Evolutionary conservation across 1,140 invertebrate genomes (phyloP), one percentile per base, ranked within the genome.

Genomic region (Brachionus angularis): DNA sequence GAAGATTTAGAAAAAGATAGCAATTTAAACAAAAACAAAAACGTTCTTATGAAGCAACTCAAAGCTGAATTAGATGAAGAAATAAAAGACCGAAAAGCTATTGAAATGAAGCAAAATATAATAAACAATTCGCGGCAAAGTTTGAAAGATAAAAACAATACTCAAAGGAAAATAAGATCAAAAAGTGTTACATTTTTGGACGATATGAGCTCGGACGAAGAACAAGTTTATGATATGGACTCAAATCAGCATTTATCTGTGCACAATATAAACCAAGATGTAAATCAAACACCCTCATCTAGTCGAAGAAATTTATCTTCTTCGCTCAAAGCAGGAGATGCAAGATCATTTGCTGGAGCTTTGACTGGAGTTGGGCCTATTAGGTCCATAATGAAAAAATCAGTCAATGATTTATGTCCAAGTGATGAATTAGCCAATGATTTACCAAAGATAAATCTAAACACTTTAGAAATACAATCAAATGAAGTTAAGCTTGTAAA

Each of bases 141-240:
- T 31, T 42, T 34, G 18, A 47, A 5, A 5, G 5, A 23, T 7
- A 16, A 67, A n/a, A 39, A 23, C 8, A 16, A 7, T n/a, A 8
- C 25, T 18, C 25, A 21, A 25, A 50, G 33, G 23, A 70, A 70
- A 27, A 53, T 50, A 5, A 27, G 47, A n/a, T 70, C 67, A 1
- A 70, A 70, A 52, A 50, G 46, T 18, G 67, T 70, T 14, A 70
- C 67, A 29, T 70, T 70, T 44, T 16, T 70, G 3, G 67, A 70
- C 34, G 50, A 70, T 16, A 16, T 70, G 4, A 46, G 39, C 16
- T 31, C 39, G 46, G 58, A 64, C 7, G 42, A 64, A 10, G 39
- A 39, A 31, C 42, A 31, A 14, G n/a, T n/a, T n/a, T n/a, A n/a
- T n/a, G 2, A 39, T 12, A 39, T 12, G n/a, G 8, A 39, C 10